Percentiles rank a stretch among this genome's conserved stretches.
Evolutionary conservation across 2,113 vertebrate genomes (phyloP).

Genomic region (Boulengeromyrus knoepffleri): DNA sequence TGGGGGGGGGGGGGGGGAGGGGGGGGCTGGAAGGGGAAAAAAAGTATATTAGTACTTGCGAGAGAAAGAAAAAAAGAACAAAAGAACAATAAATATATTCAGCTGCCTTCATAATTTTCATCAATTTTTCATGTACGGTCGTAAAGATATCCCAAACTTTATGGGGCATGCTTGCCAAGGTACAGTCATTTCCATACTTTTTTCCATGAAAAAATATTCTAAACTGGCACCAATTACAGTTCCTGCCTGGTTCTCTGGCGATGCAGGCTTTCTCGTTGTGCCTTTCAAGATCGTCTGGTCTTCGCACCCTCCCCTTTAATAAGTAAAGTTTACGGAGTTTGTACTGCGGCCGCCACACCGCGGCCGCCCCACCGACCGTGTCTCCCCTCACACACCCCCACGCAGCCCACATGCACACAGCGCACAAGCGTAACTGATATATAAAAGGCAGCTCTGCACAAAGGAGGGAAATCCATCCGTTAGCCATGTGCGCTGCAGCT

Average conservation of each 20-base stretch:
- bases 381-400: not conserved
- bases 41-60: not conserved
- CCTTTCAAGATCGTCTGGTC: not conserved
- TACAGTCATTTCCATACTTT: slow-evolving; percentile 17
- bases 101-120: slow-evolving; percentile 19
- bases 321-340: not conserved
- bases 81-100: slow-evolving; percentile 1
- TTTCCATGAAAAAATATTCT: slow-evolving; percentile 14
- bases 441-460: not conserved
- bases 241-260: not conserved
- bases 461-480: slow-evolving; percentile 6
- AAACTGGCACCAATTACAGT: slow-evolving; percentile 11
- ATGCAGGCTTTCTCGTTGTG: not conserved
- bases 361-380: not conserved
- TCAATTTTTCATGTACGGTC: slow-evolving; percentile 18
- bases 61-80: slow-evolving; percentile 4
- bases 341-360: not conserved
- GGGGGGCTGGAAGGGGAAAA: not conserved
- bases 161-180: slow-evolving; percentile 8
- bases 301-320: not conserved
- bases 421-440: not conserved
- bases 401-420: not conserved
- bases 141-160: slow-evolving; percentile 15
- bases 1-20: not conserved
- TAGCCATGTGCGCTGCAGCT: slow-evolving; percentile 9